A percentile compares a stretch with the other conserved stretches of the same genome.
phyloP scores from a whole-genome alignment of 2,888 invertebrate species.

The Zeuzera pyrina region DNA sequence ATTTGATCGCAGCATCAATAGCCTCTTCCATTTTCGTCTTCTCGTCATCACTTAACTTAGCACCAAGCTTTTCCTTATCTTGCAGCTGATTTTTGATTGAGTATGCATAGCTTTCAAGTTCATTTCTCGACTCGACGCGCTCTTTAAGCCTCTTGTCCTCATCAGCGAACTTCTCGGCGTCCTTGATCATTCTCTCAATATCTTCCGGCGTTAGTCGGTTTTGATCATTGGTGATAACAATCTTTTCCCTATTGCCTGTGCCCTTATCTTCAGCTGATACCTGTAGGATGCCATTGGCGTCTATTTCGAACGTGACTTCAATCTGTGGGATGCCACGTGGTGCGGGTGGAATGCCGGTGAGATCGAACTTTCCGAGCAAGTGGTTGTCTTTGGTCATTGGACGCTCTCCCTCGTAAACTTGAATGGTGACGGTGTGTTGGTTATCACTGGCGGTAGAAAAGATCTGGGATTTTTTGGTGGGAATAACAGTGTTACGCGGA shows the following conservation, averaged over 20 bases:
- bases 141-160: conserved; percentile 98
- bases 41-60: conserved; percentile 90
- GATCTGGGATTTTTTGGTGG: conserved; percentile 99
- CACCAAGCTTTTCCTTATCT: conserved; percentile 97
- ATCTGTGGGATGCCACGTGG: conserved; percentile 95
- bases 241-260: conserved; percentile 98
- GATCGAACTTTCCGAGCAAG: conserved; percentile 97
- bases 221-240: conserved; percentile 98
- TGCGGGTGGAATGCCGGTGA: conserved; percentile 97
- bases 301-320: conserved; percentile 95
- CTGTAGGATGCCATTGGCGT: conserved; percentile 94
- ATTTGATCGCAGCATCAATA: conserved; percentile 97
- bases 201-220: conserved; percentile 97
- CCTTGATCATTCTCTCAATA: conserved; percentile 99
- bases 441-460: conserved; percentile 99
- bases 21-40: conserved; percentile 95
- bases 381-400: conserved; percentile 99
- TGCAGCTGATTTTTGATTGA: conserved; percentile 96
- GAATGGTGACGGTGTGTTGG: conserved; percentile 98
- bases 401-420: conserved; percentile 98
- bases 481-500: conserved; percentile 98
- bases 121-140: conserved; percentile 96
- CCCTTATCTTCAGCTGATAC: conserved; percentile 99
- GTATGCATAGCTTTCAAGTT: conserved; percentile 97
- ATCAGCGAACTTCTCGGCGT: conserved; percentile 98